phyloP scores from a whole-genome alignment of 2,113 vertebrate genomes.

The Oryzias woworae region DNA sequence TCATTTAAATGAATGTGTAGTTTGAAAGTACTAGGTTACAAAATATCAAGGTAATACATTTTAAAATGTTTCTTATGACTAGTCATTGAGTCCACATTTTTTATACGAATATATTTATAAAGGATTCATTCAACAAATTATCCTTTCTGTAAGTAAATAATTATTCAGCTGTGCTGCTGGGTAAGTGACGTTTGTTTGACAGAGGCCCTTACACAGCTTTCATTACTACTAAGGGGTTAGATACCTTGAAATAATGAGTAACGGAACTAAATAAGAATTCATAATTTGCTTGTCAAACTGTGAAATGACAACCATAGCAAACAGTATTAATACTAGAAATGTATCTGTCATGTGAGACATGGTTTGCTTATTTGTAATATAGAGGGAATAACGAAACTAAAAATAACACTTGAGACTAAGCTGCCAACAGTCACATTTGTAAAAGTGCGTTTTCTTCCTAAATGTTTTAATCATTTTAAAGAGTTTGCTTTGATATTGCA shows the following conservation, averaged over 20 bases:
- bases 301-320: neutral
- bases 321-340: too few relatives aligned
- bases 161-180: constrained; percentile 28
- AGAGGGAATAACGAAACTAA: too few relatives aligned
- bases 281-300: neutral
- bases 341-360: too few relatives aligned
- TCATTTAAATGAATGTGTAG: too few relatives aligned
- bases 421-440: too few relatives aligned
- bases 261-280: neutral
- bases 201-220: neutral
- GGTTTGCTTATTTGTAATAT: too few relatives aligned
- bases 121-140: constrained; percentile 27
- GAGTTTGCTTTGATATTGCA: too few relatives aligned
- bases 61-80: neutral
- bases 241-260: constrained; percentile 5
- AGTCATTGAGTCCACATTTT: neutral
- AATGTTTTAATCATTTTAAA: too few relatives aligned
- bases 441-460: too few relatives aligned
- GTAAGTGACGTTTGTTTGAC: constrained; percentile 32
- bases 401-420: too few relatives aligned
- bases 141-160: constrained; percentile 24
- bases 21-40: too few relatives aligned
- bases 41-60: too few relatives aligned
- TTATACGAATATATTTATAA: constrained; percentile 1
- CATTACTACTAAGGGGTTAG: constrained; percentile 9